Base-by-base conservation (phyloP, 2,113 vertebrate species). In the Sapajus apella region DNA sequence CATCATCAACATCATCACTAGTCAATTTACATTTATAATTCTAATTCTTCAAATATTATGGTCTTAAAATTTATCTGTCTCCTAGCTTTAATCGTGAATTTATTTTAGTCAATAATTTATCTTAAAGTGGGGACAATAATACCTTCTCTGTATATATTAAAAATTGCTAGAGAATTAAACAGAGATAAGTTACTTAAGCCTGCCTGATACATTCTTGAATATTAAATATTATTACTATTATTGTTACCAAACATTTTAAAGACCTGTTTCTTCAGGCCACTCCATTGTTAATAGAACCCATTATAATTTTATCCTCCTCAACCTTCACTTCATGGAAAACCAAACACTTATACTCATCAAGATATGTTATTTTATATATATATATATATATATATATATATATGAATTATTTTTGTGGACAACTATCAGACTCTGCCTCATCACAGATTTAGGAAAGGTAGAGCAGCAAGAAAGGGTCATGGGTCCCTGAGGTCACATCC, bases 401-500 rank as follows among this genome's bases (percentile, higher is more conserved):
- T 6, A 47, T 6, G 45, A 47, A 47, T 50, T 50, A 2, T 50
- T 50, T 50, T 77, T 45, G 45, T 21, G 11, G 72, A 18, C 17
- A 43, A 0, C 25, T 27, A 30, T 30, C 27, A 30, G 30, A 16
- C 66, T 81, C 58, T 12, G 3, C 18, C 47, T 45, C 43, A 1
- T 72, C 23, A 30, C 21, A 17, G 40, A 25, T 47, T 3, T 6
- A 37, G 20, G n/a, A 27, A 10, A 1, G 6, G 43, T 0, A 6
- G 14, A 55, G 25, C 8, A 50, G 27, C 8, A 32, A 8, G 50
- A 16, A 70, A 30, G 14, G 4, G 21, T 17, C 4, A 1, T 11
- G 43, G 18, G 5, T 8, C 32, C 56, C 56, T 32, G 0, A 6
- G n/a, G 3, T 35, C 73, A 37, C 0, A 0, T 7, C 3, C 20